A percentile compares a stretch with the other conserved stretches of the same genome.
Conservation (phyloP, 2,113 vertebrate genomes). For the Chaetops frenatus region DNA sequence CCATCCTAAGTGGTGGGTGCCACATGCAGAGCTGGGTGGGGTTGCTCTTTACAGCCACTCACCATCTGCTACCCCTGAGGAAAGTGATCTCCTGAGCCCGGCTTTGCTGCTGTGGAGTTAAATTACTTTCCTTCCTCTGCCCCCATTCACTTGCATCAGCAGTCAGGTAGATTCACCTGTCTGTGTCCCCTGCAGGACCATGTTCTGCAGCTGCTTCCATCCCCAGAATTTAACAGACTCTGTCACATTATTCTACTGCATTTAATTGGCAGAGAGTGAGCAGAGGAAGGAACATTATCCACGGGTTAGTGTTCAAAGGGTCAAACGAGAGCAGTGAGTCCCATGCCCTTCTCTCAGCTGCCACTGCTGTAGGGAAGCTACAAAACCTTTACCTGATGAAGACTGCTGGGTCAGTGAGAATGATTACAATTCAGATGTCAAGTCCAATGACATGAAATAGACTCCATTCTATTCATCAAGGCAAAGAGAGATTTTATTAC, state of each 20-base stretch:
- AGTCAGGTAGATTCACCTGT: slow-evolving; percentile 70
- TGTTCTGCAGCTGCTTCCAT: not conserved
- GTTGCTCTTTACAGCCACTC: slow-evolving; percentile 68
- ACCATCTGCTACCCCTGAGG: slow-evolving; percentile 82
- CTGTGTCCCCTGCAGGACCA: slow-evolving; percentile 57
- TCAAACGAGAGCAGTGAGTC: not conserved
- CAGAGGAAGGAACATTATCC: not conserved
- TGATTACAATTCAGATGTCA: no score
- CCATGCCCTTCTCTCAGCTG: not conserved
- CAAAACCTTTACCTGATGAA: not conserved
- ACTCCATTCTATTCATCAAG: no score
- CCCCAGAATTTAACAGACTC: not conserved
- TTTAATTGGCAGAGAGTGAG: not conserved
- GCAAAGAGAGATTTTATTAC: no score
- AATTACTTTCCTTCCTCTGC: not conserved
- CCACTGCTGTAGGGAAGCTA: not conserved
- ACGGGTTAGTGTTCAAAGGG: not conserved
- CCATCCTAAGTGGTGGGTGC: slow-evolving; percentile 57
- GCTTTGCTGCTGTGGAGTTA: not conserved
- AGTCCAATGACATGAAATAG: no score
- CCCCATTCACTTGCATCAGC: slow-evolving; percentile 49
- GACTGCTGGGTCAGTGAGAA: not conserved
- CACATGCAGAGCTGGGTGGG: slow-evolving; percentile 69
- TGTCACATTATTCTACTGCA: not conserved
- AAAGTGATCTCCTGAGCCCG: slow-evolving; percentile 29